Evolutionary conservation across 2,113 vertebrate genomes (phyloP).

Genomic region (Drymodes brunneopygia): DNA sequence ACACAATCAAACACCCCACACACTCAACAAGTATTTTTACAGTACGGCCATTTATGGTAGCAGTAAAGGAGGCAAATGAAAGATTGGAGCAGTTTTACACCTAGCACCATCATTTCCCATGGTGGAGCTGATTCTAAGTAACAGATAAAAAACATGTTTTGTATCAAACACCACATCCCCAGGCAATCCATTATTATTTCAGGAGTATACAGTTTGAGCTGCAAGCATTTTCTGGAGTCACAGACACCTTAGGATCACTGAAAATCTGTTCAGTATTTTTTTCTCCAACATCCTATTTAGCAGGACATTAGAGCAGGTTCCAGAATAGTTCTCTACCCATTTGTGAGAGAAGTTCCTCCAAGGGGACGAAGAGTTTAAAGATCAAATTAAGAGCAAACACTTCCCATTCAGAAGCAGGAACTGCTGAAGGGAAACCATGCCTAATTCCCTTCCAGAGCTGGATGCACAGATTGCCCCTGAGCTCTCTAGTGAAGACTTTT

Average conservation of each 20-base stretch:
- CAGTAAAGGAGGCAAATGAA: not conserved
- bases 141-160: not conserved
- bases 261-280: not conserved
- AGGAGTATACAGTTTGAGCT: not conserved
- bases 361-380: not conserved
- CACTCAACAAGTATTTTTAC: conserved; percentile 4
- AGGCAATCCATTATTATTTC: accelerated
- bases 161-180: not conserved
- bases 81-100: not conserved
- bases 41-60: conserved; percentile 40
- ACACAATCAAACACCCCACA: not conserved
- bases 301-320: not conserved
- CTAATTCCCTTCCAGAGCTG: not conserved
- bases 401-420: not conserved
- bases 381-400: not conserved
- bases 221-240: not conserved
- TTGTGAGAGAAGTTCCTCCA: not conserved
- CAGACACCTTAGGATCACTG: not conserved
- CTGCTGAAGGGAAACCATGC: not conserved
- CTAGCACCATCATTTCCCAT: not conserved
- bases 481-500: not conserved
- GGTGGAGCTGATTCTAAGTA: not conserved
- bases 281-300: not conserved
- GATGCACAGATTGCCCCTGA: not conserved
- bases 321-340: not conserved